phyloP scores from a whole-genome alignment of 1,140 invertebrate species.

The Aricia agestis region DNA sequence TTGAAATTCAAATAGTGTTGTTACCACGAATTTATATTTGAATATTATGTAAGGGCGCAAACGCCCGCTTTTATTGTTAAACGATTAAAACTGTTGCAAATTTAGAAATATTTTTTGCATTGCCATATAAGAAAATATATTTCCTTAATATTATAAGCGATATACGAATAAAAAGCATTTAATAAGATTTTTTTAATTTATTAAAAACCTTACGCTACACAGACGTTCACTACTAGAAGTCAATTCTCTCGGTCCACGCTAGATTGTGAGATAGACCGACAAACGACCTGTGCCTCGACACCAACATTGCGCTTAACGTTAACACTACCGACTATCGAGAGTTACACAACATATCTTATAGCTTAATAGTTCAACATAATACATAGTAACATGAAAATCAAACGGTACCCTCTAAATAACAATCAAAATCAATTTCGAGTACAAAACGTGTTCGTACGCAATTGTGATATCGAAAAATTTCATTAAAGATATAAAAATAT shows the following conservation, averaged over 20 bases:
- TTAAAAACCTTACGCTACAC: constrained; percentile 68
- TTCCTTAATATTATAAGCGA: constrained; percentile 22
- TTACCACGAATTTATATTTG: constrained; percentile 66
- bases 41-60: constrained; percentile 28
- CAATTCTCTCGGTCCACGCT: constrained; percentile 49
- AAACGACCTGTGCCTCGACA: constrained; percentile 57
- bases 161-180: constrained; percentile 19
- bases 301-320: constrained; percentile 71
- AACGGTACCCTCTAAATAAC: constrained; percentile 30
- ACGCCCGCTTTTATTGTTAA: constrained; percentile 5
- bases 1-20: constrained; percentile 40
- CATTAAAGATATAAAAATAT: constrained; percentile 68
- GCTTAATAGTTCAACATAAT: constrained; percentile 20
- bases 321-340: constrained; percentile 43
- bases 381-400: constrained; percentile 26
- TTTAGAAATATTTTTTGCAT: constrained; percentile 21
- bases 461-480: constrained; percentile 35
- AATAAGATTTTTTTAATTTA: constrained; percentile 51
- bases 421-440: constrained; percentile 24
- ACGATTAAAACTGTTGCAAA: constrained; percentile 31
- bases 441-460: constrained; percentile 39
- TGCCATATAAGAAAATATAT: constrained; percentile 18
- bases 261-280: constrained; percentile 55
- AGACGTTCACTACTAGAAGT: constrained; percentile 58
- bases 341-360: constrained; percentile 28